Conservation (phyloP, 23 tunicate genomes). For the Diplosoma virens region DNA sequence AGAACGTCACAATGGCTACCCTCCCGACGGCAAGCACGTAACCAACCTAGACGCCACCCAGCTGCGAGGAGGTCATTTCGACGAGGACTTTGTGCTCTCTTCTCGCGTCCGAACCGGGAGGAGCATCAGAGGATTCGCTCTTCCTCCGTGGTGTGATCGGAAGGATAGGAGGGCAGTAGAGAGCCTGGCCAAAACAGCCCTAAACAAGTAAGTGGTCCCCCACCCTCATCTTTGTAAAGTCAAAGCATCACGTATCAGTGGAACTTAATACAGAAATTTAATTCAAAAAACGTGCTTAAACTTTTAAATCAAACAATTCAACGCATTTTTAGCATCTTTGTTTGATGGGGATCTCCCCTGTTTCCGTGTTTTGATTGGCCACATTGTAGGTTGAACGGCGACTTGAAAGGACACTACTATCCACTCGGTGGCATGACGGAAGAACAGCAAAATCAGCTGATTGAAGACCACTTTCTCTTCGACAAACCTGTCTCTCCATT, state of each 20-base stretch:
- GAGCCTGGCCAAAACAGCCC: slow-evolving; percentile 41
- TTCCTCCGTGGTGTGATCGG: slow-evolving; percentile 80
- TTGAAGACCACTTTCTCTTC: slow-evolving; percentile 69
- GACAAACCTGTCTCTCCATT: slow-evolving; percentile 85
- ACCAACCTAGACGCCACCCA: slow-evolving; percentile 71
- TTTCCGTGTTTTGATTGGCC: no score
- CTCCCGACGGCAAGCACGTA: slow-evolving; percentile 58
- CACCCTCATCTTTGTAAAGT: no score
- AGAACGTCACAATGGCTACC: slow-evolving; percentile 85
- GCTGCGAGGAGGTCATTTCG: slow-evolving; percentile 64
- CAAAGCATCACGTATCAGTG: no score
- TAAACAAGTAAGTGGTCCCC: slow-evolving; percentile 47
- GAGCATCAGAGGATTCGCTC: slow-evolving; percentile 72
- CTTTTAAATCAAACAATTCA: no score
- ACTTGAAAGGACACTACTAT: slow-evolving; percentile 74
- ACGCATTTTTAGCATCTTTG: no score
- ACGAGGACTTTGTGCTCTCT: slow-evolving; percentile 88
- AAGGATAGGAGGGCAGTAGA: slow-evolving; percentile 77
- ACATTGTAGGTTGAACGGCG: slow-evolving; percentile 46
- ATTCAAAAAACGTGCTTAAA: no score
- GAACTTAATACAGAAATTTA: no score
- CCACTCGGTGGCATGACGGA: slow-evolving; percentile 70
- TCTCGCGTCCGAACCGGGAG: slow-evolving; percentile 88
- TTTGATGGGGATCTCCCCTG: no score
- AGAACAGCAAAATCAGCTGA: slow-evolving; percentile 50